Base-by-base conservation (phyloP, 1,140 invertebrate genomes). In the Druon quercuslanigerum region DNA sequence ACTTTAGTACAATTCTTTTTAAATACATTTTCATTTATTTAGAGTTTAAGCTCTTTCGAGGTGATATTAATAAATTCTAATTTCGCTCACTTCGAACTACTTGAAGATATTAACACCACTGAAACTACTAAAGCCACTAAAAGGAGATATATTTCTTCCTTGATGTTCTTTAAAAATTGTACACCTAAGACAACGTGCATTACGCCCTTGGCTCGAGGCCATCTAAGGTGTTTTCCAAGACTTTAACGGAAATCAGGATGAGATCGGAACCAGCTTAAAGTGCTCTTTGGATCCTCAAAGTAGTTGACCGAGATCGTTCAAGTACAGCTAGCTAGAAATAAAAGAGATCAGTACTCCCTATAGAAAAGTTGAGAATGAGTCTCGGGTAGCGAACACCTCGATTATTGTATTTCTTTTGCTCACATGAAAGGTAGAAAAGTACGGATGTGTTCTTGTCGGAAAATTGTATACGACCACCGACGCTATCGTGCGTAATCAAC, bases 221-320 rank as follows among this genome's bases (percentile, higher is more conserved):
- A 60, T 16, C 57, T 60, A 25, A 60, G 57, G 33, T 25, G 33
- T 60, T 60, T 60, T 25, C 33, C 57, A 60, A 60, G 57, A 60
- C 20, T 60, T 60, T 16, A 33, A 25, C 57, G 33, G 20, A 60
- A 60, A 60, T 60, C 57, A 60, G 57, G 33, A 60, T 25, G 57
- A 33, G 57, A 60, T 60, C 57, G 57, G 33, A 25, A 60, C 57
- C 33, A 14, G 19, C 16, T 60, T 13, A 60, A 60, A 25, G 57
- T 60, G 33, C 57, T 60, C 33, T 60, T 60, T 33, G 57, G 57
- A 16, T 60, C 57, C 13, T 60, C 57, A 60, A 60, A 33, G 57
- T 33, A 60, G 57, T 60, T 60, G 57, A 60, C 57, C 57, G 57
- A 60, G 57, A 60, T 60, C 57, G 33, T 20, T 60, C 57, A 13